Conservation (phyloP, 2,113 vertebrate species). For the Piprites chloris region DNA sequence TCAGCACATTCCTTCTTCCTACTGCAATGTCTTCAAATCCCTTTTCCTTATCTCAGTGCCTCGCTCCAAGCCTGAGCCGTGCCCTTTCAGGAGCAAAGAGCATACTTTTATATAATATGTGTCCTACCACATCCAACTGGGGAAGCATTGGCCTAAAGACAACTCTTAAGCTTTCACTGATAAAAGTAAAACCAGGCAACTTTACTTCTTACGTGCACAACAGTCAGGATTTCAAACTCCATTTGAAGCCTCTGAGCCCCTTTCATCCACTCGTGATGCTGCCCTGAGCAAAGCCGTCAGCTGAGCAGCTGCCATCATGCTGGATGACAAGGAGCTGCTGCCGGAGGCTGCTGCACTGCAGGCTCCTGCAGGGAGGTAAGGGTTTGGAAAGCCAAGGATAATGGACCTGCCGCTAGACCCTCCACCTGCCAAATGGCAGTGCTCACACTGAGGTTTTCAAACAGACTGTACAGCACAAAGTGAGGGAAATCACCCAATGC, state of each 20-base stretch:
- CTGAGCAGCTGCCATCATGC: not conserved
- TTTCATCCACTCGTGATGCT: not conserved
- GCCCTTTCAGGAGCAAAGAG: not conserved
- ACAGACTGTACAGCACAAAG: fast-evolving
- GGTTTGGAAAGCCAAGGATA: not conserved
- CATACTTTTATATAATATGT: fast-evolving
- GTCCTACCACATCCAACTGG: not conserved
- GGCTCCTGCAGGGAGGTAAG: not conserved
- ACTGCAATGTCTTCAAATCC: not conserved
- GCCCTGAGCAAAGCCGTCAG: not conserved
- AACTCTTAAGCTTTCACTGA: not conserved
- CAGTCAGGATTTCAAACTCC: not conserved
- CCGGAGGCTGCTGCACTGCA: not conserved
- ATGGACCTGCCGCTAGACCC: not conserved
- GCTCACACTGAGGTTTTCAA: not conserved
- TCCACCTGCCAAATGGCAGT: not conserved
- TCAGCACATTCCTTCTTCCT: not conserved
- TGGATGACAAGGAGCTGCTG: not conserved
- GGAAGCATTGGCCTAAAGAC: not conserved
- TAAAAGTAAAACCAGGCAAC: not conserved
- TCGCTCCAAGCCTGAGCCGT: fast-evolving
- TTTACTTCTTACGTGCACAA: fast-evolving
- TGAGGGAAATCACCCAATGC: not conserved
- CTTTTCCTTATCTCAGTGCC: not conserved
- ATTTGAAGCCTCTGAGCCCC: not conserved